Conservation (phyloP, 2,888 invertebrate genomes). For the Hirtodrosophila cameraria region DNA sequence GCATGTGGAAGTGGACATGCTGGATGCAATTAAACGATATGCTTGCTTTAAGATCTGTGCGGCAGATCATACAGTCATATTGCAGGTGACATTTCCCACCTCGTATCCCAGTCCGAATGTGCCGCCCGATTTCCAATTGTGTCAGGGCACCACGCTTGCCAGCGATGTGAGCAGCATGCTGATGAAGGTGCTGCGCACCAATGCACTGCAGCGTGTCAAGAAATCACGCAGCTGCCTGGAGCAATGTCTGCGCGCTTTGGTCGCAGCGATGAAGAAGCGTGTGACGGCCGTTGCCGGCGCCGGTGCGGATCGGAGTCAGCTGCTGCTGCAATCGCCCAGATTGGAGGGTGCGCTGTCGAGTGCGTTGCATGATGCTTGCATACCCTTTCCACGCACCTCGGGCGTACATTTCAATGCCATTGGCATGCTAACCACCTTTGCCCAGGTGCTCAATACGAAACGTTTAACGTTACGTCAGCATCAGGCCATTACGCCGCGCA, state of each 20-base stretch:
- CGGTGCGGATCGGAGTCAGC: constrained; percentile 80
- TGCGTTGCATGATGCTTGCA: constrained; percentile 88
- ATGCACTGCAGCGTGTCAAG: constrained; percentile 92
- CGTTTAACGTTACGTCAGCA: constrained; percentile 89
- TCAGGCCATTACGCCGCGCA: constrained; percentile 89
- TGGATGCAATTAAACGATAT: constrained; percentile 85
- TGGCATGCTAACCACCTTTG: constrained; percentile 94
- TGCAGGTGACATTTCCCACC: constrained; percentile 88
- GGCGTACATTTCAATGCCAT: constrained; percentile 96
- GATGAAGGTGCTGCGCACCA: constrained; percentile 91
- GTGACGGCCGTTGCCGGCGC: constrained; percentile 53
- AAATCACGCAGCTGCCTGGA: constrained; percentile 94
- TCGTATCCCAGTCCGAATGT: constrained; percentile 89
- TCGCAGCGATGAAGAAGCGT: constrained; percentile 86
- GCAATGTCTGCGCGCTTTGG: constrained; percentile 91
- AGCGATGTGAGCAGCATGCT: constrained; percentile 89
- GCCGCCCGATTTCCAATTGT: constrained; percentile 88
- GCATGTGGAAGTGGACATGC: constrained; percentile 87
- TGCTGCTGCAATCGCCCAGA: constrained; percentile 83
- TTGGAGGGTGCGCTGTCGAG: constrained; percentile 83
- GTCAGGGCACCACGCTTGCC: constrained; percentile 88
- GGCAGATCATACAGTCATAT: constrained; percentile 84
- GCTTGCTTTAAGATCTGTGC: constrained; percentile 84
- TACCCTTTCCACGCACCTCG: constrained; percentile 97
- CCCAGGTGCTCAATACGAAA: constrained; percentile 89